phyloP scores from a whole-genome alignment of 2,113 vertebrate species.

The Austrofundulus limnaeus region DNA sequence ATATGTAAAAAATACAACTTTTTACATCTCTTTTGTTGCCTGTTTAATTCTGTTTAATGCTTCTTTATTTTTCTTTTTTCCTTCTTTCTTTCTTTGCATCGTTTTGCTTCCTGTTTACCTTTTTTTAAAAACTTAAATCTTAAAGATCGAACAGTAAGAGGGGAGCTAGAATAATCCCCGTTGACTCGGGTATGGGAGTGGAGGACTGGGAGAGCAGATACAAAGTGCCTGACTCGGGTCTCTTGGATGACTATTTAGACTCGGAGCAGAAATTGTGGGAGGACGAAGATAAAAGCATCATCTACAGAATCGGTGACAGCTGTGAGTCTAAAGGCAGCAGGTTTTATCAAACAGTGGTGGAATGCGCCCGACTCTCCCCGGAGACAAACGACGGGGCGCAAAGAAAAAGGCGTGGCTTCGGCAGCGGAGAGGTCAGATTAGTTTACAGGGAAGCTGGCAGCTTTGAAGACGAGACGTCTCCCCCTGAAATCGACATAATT shows the following conservation, averaged over 20 bases:
- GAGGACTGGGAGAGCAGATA: slow-evolving; percentile 86
- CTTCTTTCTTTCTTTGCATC: slow-evolving; percentile 49
- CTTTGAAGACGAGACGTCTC: slow-evolving; percentile 74
- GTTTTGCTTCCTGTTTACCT: slow-evolving; percentile 56
- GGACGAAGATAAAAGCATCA: slow-evolving; percentile 76
- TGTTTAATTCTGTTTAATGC: slow-evolving; percentile 38
- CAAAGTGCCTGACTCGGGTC: slow-evolving; percentile 78
- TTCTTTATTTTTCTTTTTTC: slow-evolving; percentile 46
- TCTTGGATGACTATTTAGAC: slow-evolving; percentile 87
- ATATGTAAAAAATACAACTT: too few relatives aligned
- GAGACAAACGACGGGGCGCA: slow-evolving; percentile 73
- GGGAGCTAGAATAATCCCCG: slow-evolving; percentile 85
- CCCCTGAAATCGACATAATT: slow-evolving; percentile 77
- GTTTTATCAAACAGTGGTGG: slow-evolving; percentile 72
- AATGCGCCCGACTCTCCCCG: slow-evolving; percentile 68
- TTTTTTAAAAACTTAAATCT: slow-evolving; percentile 47
- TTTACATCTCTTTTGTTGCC: not conserved
- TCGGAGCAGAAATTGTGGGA: slow-evolving; percentile 82
- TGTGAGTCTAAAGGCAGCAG: slow-evolving; percentile 68
- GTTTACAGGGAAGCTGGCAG: slow-evolving; percentile 73
- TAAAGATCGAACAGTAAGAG: slow-evolving; percentile 77
- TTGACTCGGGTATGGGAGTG: slow-evolving; percentile 84
- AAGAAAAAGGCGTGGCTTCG: slow-evolving; percentile 65
- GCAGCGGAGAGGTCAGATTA: slow-evolving; percentile 62
- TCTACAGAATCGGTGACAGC: slow-evolving; percentile 67